Evolutionary conservation across 1,140 invertebrate genomes (phyloP), one percentile per base, ranked within the genome.

Genomic region (Sarcophaga bullata): DNA sequence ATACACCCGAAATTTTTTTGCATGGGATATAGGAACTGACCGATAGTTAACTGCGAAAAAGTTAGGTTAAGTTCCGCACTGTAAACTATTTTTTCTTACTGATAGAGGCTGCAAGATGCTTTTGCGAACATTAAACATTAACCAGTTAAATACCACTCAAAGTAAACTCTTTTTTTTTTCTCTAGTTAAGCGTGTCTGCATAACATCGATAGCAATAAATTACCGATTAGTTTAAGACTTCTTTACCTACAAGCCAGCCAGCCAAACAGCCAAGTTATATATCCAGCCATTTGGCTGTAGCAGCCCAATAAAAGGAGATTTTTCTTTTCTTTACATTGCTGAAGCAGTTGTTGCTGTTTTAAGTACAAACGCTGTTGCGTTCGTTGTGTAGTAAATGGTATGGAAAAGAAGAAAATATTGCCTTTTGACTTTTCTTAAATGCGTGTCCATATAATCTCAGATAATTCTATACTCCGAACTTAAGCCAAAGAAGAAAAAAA

Each of bases 151-250:
- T 37, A 37, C 25, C 25, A 37, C 25, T 37, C 25, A 37, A 4
- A 37, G 7, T 68, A 19, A 8, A 68, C 0, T 8, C 19, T n/a
- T 68, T 8, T 68, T 25, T 25, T 2, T 19, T 19, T 68, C 75
- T 52, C 75, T 78, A 78, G 75, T 78, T 78, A 78, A 78, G 75
- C 75, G 75, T 78, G 75, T 78, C 75, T 78, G 19, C 25, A 72
- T 49, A 81, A 81, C 80, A 81, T 72, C 80, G 80, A 81, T 81
- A 62, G 80, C 62, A 81, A 81, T 81, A 81, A 81, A 81, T 81
- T 81, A 81, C 80, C 80, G 80, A 81, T 81, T 81, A 81, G 80
- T 37, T 72, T 81, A 81, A 62, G 75, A 46, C 80, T 81, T 37
- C 25, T 37, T 48, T 81, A 68, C 80, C 80, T 72, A 25, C 75